Evolutionary conservation across 2,113 vertebrate genomes (phyloP), one percentile per base, ranked within the genome.

Genomic region (Xiphophorus couchianus): DNA sequence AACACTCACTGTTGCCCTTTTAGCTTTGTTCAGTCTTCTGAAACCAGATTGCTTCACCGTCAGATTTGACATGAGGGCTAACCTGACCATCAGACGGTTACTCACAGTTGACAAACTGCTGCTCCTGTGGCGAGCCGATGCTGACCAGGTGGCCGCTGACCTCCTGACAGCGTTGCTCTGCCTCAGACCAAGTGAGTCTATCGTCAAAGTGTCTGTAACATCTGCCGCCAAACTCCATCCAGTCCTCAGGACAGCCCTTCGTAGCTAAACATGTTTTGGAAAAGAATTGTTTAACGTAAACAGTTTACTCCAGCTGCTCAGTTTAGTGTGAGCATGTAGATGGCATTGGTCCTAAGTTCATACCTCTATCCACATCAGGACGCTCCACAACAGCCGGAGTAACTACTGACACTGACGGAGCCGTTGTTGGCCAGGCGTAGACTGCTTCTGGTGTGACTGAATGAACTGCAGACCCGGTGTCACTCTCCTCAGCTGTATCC

Each of bases 71-170:
- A n/a, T 58, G 51, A 58, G n/a, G 51, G 22, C 9, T n/a, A 25
- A 25, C 7, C 8, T 10, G 25, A 11, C 51, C n/a, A 19, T 76
- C 60, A 61, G 73, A 28, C 62, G 74, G 33, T 22, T 74, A 96
- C 97, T 97, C 86, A 99, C 98, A 95, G 92, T 96, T 97, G 75
- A 98, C 95, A 82, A 99, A 99, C 39, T 96, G 92, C 90, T 99
- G 97, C 66, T 99, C 98, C 86, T 98, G 95, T 0, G 95, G 94
- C 2, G 97, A 97, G 83, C 94, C 83, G 73, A 99, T 95, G 81
- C 98, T 99, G 93, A 96, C 96, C 87, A 99, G 90, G 77, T 99
- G 97, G 58, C 96, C 93, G 77, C 96, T 96, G 29, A 96, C 88
- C 48, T 96, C 91, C 80, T 93, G 93, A 73, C 98, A 99, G 65